A percentile compares a stretch with the other conserved stretches of the same genome.
Conservation (phyloP, 2,888 invertebrate species). For the Parascotia fuliginaria region DNA sequence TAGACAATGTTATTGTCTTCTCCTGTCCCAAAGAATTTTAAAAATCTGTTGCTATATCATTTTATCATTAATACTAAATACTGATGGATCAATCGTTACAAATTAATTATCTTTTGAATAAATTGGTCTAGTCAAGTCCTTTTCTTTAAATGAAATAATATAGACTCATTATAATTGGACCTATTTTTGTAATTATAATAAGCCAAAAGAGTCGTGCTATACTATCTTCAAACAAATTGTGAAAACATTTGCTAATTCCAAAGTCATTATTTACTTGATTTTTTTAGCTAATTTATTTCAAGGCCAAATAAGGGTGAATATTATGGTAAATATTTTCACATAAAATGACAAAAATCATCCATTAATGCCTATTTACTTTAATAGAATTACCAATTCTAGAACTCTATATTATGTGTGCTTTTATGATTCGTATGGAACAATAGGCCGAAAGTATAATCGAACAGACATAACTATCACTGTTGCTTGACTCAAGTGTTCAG, state of each 20-base stretch:
- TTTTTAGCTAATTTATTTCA: background rate
- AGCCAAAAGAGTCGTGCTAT: background rate
- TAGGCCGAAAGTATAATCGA: too few relatives aligned
- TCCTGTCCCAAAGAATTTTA: slow-evolving; percentile 9
- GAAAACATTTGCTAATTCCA: background rate
- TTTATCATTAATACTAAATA: slow-evolving; percentile 4
- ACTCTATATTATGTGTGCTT: too few relatives aligned
- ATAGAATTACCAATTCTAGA: background rate
- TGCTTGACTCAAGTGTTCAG: too few relatives aligned
- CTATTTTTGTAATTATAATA: background rate
- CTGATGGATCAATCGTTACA: background rate
- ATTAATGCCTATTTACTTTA: background rate
- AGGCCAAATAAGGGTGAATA: background rate
- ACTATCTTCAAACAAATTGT: background rate
- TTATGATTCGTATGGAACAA: too few relatives aligned
- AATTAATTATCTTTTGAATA: slow-evolving; percentile 3
- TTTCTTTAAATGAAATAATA: slow-evolving; percentile 1
- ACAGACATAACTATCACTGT: too few relatives aligned
- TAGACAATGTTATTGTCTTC: slow-evolving; percentile 3
- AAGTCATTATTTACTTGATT: background rate
- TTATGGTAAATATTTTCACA: background rate
- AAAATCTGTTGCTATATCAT: slow-evolving; percentile 1
- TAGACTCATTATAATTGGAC: slow-evolving; percentile 4
- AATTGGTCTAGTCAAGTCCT: slow-evolving; percentile 9
- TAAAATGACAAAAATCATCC: background rate